A percentile compares a stretch with the other conserved stretches of the same genome.
Conservation (phyloP, 2,113 vertebrate genomes). For the Isurus oxyrinchus region DNA sequence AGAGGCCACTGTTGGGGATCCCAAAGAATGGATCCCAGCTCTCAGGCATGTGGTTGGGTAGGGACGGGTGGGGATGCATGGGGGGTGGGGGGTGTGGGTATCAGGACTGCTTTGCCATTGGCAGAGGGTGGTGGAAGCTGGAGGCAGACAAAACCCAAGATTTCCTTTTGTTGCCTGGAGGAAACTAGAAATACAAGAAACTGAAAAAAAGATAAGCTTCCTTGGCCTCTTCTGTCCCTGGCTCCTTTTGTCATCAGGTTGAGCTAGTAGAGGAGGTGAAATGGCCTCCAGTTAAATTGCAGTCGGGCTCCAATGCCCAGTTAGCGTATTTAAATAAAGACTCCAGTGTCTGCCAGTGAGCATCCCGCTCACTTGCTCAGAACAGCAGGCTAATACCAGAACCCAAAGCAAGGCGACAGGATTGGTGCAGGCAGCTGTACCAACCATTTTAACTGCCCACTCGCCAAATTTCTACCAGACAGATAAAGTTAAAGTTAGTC, state of each 20-base stretch:
- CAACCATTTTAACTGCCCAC: too few relatives aligned
- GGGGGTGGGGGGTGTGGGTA: too few relatives aligned
- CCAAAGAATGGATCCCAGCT: too few relatives aligned
- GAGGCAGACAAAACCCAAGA: too few relatives aligned
- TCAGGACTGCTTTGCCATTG: not conserved
- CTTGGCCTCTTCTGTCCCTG: not conserved
- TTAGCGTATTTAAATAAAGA: not conserved
- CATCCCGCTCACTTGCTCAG: not conserved
- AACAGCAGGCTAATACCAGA: not conserved
- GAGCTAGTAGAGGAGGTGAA: not conserved
- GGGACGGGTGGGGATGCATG: too few relatives aligned
- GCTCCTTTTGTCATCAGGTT: not conserved
- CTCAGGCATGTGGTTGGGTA: not conserved
- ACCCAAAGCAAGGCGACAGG: too few relatives aligned
- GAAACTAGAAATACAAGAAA: not conserved
- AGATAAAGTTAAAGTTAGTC: not conserved
- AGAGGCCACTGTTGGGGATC: not conserved
- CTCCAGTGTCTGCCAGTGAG: not conserved
- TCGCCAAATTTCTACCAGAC: not conserved
- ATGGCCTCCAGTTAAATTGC: not conserved
- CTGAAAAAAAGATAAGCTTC: not conserved
- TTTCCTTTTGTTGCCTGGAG: too few relatives aligned
- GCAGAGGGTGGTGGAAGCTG: not conserved
- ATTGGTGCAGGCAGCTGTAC: too few relatives aligned
- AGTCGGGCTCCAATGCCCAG: not conserved